Conservation (phyloP, 2,113 vertebrate species). For the Anoura caudifer region DNA sequence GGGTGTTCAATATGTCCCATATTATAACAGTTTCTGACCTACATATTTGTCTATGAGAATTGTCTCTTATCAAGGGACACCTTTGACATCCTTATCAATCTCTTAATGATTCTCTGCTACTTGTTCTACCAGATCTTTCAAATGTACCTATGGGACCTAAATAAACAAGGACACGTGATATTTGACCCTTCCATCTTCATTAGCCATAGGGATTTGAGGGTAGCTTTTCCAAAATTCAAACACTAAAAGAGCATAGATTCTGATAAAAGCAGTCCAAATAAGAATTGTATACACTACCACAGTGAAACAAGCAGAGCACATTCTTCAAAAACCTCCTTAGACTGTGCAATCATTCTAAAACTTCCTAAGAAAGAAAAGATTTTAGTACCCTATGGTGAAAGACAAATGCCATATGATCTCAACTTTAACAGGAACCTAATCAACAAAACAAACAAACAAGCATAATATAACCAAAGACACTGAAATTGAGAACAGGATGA, state of each 20-base stretch:
- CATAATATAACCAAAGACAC: too few species aligned
- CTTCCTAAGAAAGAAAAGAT: neutral
- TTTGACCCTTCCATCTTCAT: neutral
- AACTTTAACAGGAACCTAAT: too few species aligned
- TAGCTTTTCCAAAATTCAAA: neutral
- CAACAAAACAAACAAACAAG: too few species aligned
- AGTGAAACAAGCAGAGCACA: neutral
- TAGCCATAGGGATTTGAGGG: neutral
- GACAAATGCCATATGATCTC: too few species aligned
- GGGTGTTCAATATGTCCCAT: neutral
- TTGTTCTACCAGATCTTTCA: neutral
- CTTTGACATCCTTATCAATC: neutral
- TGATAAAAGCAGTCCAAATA: neutral
- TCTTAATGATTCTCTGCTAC: neutral
- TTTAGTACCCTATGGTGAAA: neutral
- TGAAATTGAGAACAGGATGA: too few species aligned
- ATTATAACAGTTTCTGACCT: neutral
- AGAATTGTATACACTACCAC: neutral
- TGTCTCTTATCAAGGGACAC: neutral
- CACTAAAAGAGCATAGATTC: neutral
- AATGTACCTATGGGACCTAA: neutral
- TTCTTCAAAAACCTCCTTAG: neutral
- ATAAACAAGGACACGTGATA: neutral
- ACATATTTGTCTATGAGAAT: neutral
- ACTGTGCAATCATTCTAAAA: neutral